phyloP scores from a whole-genome alignment of 2,797 vertebrate species.

The Prunella strophiata region DNA sequence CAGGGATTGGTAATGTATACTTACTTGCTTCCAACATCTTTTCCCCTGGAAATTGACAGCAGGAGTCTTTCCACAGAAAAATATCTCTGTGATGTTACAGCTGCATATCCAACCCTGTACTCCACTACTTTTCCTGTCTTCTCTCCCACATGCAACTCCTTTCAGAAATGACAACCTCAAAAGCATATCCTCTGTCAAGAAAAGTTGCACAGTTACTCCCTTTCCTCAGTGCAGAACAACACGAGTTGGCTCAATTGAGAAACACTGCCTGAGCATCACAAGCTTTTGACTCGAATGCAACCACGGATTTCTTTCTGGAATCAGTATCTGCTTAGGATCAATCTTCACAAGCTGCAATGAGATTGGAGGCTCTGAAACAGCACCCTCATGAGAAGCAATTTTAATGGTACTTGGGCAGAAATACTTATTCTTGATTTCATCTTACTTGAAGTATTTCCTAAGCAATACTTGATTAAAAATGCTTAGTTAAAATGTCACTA shows the following conservation, averaged over 20 bases:
- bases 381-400: not conserved
- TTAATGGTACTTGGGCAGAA: not conserved
- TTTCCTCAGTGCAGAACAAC: not conserved
- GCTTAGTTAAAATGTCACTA: not conserved
- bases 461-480: not conserved
- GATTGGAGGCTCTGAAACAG: not conserved
- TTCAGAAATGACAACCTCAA: not conserved
- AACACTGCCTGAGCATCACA: not conserved
- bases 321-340: not conserved
- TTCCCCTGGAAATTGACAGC: slow-evolving; percentile 10
- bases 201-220: not conserved
- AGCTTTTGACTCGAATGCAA: not conserved
- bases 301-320: not conserved
- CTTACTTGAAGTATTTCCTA: not conserved
- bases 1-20: not conserved
- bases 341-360: not conserved
- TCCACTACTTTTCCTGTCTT: not conserved
- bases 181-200: not conserved
- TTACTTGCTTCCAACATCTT: not conserved
- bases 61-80: not conserved
- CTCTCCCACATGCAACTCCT: not conserved
- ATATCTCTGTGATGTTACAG: not conserved
- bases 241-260: not conserved
- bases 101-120: not conserved
- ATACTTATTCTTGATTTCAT: not conserved